Evolutionary conservation across 2,113 vertebrate genomes (phyloP).

Genomic region (Actinemys pallida): DNA sequence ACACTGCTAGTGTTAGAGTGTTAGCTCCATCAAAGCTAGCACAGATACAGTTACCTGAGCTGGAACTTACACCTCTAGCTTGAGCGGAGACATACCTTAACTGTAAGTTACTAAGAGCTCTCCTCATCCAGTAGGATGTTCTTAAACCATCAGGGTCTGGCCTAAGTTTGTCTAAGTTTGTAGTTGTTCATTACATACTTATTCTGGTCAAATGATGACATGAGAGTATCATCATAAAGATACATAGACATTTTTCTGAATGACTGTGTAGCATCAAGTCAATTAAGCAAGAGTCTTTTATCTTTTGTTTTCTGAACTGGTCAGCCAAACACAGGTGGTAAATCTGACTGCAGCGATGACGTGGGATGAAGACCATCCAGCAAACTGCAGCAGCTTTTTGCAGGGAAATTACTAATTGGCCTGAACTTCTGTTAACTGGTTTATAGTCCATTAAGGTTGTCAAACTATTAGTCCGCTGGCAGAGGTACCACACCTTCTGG

Average conservation of each 20-base stretch:
- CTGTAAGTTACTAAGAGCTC: background rate
- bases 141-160: accelerated
- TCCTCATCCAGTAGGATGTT: background rate
- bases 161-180: accelerated
- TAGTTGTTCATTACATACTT: accelerated
- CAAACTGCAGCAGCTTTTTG: slow-evolving; percentile 43
- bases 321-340: background rate
- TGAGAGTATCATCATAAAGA: accelerated
- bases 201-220: accelerated
- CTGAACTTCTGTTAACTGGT: slow-evolving; percentile 69
- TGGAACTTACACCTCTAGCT: background rate
- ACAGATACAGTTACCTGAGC: background rate
- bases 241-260: background rate
- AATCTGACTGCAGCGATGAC: background rate
- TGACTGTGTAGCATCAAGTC: background rate
- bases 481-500: slow-evolving; percentile 51
- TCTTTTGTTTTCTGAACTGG: background rate
- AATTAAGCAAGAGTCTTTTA: background rate
- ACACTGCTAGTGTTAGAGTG: background rate
- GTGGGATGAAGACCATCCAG: slow-evolving; percentile 24
- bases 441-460: slow-evolving; percentile 50
- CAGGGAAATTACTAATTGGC: slow-evolving; percentile 61
- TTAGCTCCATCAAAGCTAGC: background rate
- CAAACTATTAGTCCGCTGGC: slow-evolving; percentile 64
- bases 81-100: background rate